Evolutionary conservation across 2,888 invertebrate genomes (phyloP).

Genomic region (Tetragonisca angustula): DNA sequence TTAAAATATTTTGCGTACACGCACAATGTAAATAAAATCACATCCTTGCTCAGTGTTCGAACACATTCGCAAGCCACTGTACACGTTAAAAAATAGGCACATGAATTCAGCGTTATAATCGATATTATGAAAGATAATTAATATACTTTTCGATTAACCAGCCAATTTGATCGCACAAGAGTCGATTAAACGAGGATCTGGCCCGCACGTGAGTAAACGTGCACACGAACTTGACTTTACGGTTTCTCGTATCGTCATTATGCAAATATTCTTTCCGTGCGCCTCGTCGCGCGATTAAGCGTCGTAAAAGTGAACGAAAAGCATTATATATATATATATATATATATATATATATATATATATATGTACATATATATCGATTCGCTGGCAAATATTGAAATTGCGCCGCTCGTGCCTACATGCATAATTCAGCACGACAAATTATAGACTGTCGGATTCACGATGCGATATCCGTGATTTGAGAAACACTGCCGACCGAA

Average conservation of each 20-base stretch:
- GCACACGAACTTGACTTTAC: constrained; percentile 10
- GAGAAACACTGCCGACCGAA: constrained; percentile 27
- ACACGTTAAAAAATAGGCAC: no score
- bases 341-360: not conserved
- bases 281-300: constrained; percentile 8
- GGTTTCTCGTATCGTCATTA: constrained; percentile 26
- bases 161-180: not conserved
- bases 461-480: constrained; percentile 35
- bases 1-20: no score
- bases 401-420: constrained; percentile 40
- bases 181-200: not conserved
- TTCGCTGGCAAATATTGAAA: constrained; percentile 53
- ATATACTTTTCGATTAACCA: not conserved
- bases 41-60: no score
- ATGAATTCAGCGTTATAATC: no score
- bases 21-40: no score
- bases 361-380: constrained; percentile 12
- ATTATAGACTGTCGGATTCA: constrained; percentile 46
- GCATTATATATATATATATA: no score
- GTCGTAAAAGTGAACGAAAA: constrained; percentile 33
- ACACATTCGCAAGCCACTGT: no score
- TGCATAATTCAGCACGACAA: constrained; percentile 60
- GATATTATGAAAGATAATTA: not conserved
- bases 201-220: not conserved
- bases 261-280: constrained; percentile 35